phyloP scores from a whole-genome alignment of 2,113 vertebrate genomes.

The Platysternon megacephalum region DNA sequence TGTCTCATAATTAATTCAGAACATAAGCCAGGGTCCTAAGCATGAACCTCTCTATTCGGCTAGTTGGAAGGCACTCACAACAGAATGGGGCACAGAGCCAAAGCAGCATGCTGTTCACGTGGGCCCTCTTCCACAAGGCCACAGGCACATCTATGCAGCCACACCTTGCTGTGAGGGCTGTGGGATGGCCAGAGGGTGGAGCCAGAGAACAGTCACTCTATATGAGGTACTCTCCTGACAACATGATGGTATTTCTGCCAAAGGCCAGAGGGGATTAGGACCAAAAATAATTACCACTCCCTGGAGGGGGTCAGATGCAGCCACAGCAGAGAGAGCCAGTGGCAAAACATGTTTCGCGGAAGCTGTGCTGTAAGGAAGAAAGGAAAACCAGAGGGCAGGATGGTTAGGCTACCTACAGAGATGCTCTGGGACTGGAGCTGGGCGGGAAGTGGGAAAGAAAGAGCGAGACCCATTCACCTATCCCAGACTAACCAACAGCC shows the following conservation, averaged over 20 bases:
- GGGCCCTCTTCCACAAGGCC: neutral
- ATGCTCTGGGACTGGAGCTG: accelerated
- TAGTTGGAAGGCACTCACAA: neutral
- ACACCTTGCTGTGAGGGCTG: neutral
- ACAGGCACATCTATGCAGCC: accelerated
- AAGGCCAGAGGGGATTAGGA: neutral
- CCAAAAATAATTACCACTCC: neutral
- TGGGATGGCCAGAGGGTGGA: neutral
- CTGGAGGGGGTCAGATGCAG: neutral
- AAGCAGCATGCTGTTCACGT: accelerated
- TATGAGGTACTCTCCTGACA: neutral
- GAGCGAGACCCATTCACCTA: neutral
- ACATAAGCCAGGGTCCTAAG: neutral
- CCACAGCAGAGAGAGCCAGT: accelerated
- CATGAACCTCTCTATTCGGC: neutral
- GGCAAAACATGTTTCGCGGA: accelerated
- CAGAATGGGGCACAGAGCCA: neutral
- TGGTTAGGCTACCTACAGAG: accelerated
- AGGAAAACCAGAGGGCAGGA: neutral
- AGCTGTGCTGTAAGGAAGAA: neutral
- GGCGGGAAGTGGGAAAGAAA: neutral
- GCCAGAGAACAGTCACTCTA: neutral
- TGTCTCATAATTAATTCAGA: neutral
- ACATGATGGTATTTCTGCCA: neutral
- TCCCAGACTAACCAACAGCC: neutral